Conservation (phyloP, 2,797 vertebrate species). For the Pitangus sulphuratus region DNA sequence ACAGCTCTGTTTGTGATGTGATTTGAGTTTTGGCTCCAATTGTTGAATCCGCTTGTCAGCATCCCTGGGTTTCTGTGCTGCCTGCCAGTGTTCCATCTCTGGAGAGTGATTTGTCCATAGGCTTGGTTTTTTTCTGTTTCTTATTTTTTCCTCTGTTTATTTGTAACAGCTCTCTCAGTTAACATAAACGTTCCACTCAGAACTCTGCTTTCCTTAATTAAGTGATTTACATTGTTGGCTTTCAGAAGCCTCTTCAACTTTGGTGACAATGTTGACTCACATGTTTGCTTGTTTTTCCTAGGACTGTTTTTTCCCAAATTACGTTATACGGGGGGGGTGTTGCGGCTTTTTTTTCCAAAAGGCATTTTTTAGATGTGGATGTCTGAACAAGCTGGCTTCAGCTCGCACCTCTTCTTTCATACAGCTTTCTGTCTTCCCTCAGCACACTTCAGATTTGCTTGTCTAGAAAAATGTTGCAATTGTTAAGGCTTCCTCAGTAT, state of each 20-base stretch:
- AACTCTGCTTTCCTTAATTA: not conserved
- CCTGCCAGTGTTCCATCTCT: not conserved
- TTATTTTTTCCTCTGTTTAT: not conserved
- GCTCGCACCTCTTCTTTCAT: not conserved
- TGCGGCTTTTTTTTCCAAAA: not conserved
- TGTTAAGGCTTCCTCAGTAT: not conserved
- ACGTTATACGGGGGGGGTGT: rapidly evolving
- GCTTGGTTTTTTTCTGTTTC: not conserved
- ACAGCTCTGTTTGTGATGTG: not conserved
- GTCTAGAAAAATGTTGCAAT: not conserved
- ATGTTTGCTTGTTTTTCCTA: not conserved
- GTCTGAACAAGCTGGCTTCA: not conserved
- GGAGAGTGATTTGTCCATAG: not conserved
- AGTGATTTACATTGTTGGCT: not conserved
- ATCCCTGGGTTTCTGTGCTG: not conserved
- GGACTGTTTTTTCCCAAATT: not conserved
- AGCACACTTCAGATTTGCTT: not conserved
- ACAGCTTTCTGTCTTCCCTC: not conserved
- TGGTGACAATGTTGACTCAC: not conserved
- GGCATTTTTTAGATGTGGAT: not conserved
- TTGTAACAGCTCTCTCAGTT: not conserved
- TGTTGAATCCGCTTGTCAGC: not conserved
- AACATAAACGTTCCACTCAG: not conserved
- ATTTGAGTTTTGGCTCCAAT: not conserved
- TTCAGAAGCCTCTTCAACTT: not conserved